A percentile compares a stretch with the other conserved stretches of the same genome.
Evolutionary conservation across 2,113 vertebrate genomes (phyloP).

Genomic region (Rutilus rutilus): DNA sequence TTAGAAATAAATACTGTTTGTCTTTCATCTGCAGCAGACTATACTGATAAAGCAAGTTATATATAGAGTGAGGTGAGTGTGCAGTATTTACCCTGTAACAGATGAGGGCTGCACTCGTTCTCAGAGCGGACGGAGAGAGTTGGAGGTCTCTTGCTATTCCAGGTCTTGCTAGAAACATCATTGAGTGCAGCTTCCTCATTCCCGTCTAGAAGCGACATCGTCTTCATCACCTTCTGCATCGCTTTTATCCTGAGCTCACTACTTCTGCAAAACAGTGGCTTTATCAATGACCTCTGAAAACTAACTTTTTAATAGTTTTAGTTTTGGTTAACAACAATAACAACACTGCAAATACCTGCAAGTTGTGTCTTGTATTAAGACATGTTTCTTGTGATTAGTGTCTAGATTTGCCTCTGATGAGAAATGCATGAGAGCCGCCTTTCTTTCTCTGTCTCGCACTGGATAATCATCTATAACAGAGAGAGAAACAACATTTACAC

Average conservation of each 20-base stretch:
- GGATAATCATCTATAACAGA: slow-evolving; percentile 72
- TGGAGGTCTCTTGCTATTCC: slow-evolving; percentile 61
- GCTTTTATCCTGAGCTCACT: slow-evolving; percentile 63
- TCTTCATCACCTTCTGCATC: slow-evolving; percentile 69
- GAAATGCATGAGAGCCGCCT: slow-evolving; percentile 75
- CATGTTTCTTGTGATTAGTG: slow-evolving; percentile 42
- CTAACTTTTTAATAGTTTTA: background rate
- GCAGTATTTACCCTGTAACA: background rate
- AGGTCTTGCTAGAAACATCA: slow-evolving; percentile 66
- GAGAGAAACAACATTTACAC: background rate
- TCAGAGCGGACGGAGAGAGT: slow-evolving; percentile 55
- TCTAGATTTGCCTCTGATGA: slow-evolving; percentile 62
- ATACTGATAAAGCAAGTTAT: background rate
- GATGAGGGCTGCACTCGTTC: background rate
- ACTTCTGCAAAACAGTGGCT: slow-evolving; percentile 63
- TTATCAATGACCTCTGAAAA: background rate
- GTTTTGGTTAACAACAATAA: background rate
- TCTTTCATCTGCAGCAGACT: background rate
- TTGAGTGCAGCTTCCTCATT: slow-evolving; percentile 77
- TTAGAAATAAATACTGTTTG: background rate
- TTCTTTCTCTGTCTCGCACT: slow-evolving; percentile 78
- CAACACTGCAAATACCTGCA: background rate
- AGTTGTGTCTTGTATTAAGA: background rate
- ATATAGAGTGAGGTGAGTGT: background rate
- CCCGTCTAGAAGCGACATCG: slow-evolving; percentile 67